These are phyloP conservation scores for Xyrichtys novacula DNA, from an alignment of 2,797 vertebrate species.

Conservation along the genomic window DNA sequence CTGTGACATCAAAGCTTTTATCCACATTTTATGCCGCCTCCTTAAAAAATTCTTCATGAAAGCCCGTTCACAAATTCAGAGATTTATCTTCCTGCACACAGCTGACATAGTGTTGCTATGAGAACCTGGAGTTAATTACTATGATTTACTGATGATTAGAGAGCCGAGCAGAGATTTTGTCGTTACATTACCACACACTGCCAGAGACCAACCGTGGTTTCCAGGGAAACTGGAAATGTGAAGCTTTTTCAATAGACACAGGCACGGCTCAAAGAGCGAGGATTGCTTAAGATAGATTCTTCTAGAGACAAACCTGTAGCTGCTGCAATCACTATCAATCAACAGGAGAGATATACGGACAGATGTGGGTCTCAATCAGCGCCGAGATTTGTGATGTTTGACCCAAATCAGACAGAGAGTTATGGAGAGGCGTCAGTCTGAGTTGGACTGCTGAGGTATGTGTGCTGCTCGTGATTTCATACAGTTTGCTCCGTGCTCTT, in stretches of 20 bases:
- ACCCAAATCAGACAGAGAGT: slow-evolving; percentile 58
- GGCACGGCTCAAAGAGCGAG: slow-evolving; percentile 83
- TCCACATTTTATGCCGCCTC: slow-evolving; percentile 20
- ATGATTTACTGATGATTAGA: slow-evolving; percentile 81
- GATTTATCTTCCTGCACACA: slow-evolving; percentile 37
- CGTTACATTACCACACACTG: slow-evolving; percentile 84
- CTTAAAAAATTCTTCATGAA: slow-evolving; percentile 29
- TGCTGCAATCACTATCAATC: slow-evolving; percentile 71
- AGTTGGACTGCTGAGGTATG: slow-evolving; percentile 80
- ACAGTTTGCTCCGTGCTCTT: slow-evolving; percentile 19
- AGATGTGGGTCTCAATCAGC: slow-evolving; percentile 47
- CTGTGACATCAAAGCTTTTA: slow-evolving; percentile 34
- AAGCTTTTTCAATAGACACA: slow-evolving; percentile 86
- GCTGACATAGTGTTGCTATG: slow-evolving; percentile 57
- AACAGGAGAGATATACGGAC: slow-evolving; percentile 55
- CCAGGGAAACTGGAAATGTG: slow-evolving; percentile 90
- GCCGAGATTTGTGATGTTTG: slow-evolving; percentile 56
- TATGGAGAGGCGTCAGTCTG: slow-evolving; percentile 66
- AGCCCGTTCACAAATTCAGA: slow-evolving; percentile 42
- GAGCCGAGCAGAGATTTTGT: slow-evolving; percentile 78
- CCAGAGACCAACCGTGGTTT: slow-evolving; percentile 85
- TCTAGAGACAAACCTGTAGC: slow-evolving; percentile 84
- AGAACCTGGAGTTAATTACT: slow-evolving; percentile 79
- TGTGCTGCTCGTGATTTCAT: slow-evolving; percentile 38
- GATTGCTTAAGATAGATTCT: slow-evolving; percentile 85